These are phyloP conservation scores for Cygnus buccinator DNA, from an alignment of 2,113 vertebrate genomes.

Conservation along the genomic window DNA sequence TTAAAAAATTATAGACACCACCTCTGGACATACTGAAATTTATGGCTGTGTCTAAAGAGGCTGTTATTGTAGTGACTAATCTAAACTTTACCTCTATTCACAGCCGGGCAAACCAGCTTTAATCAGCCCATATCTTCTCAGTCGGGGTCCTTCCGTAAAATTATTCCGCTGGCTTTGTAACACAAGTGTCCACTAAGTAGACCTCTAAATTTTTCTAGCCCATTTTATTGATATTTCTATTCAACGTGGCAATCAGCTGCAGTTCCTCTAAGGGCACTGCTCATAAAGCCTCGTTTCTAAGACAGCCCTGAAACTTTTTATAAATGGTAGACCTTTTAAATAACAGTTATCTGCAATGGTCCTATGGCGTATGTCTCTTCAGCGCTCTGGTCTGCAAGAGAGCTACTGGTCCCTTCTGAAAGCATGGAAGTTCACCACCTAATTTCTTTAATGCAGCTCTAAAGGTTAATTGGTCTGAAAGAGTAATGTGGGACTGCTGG, in stretches of 20 bases:
- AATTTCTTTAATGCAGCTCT: slow-evolving; percentile 80
- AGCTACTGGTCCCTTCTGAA: slow-evolving; percentile 60
- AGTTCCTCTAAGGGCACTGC: slow-evolving; percentile 29
- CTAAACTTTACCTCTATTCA: slow-evolving; percentile 67
- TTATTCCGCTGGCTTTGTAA: slow-evolving; percentile 44
- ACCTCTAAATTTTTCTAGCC: slow-evolving; percentile 52
- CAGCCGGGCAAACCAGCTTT: slow-evolving; percentile 57
- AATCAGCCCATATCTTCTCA: slow-evolving; percentile 45
- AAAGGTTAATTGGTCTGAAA: slow-evolving; percentile 82
- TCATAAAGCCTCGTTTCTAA: slow-evolving; percentile 33
- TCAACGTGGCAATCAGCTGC: slow-evolving; percentile 41
- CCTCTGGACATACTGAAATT: slow-evolving; percentile 71
- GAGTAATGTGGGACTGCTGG: slow-evolving; percentile 60
- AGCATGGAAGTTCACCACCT: slow-evolving; percentile 66
- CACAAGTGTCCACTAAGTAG: slow-evolving; percentile 43
- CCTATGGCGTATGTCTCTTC: background rate
- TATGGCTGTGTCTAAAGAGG: slow-evolving; percentile 69
- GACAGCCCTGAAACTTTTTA: slow-evolving; percentile 48
- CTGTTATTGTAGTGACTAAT: slow-evolving; percentile 60
- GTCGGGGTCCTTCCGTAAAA: slow-evolving; percentile 38
- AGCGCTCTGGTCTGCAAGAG: slow-evolving; percentile 35
- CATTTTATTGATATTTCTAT: slow-evolving; percentile 61
- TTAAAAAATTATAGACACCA: slow-evolving; percentile 76
- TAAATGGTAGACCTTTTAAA: slow-evolving; percentile 57
- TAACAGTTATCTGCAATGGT: slow-evolving; percentile 52